Conservation (phyloP, 2,888 invertebrate genomes). For the Nowickia ferox region DNA sequence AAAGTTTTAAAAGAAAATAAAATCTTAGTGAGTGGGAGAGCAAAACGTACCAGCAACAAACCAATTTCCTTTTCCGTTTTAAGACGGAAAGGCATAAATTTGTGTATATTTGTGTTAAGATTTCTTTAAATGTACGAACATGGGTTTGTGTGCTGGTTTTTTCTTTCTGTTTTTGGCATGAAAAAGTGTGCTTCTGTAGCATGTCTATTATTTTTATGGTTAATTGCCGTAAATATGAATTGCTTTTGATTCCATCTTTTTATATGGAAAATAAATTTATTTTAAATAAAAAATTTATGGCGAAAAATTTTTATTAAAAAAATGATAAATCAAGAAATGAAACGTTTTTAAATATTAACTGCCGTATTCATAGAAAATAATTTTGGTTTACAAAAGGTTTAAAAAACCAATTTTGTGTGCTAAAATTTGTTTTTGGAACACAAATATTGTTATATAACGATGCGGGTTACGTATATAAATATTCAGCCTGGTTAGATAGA, state of each 20-base stretch:
- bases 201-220: conserved; percentile 59
- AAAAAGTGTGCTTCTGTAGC: neutral
- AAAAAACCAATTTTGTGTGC: too few species aligned
- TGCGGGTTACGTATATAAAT: too few species aligned
- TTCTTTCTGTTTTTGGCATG: neutral
- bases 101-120: conserved; percentile 22
- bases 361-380: too few species aligned
- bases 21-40: conserved; percentile 25
- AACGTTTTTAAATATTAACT: too few species aligned
- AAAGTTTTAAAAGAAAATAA: neutral
- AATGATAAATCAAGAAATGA: too few species aligned
- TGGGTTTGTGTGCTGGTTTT: neutral
- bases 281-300: too few species aligned
- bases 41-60: conserved; percentile 40
- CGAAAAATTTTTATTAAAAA: too few species aligned
- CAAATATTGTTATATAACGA: too few species aligned
- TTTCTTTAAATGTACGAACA: neutral
- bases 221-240: conserved; percentile 64
- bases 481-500: too few species aligned
- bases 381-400: too few species aligned
- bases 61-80: conserved; percentile 66
- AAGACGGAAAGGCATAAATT: conserved; percentile 53
- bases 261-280: neutral
- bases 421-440: too few species aligned
- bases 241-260: conserved; percentile 12